phyloP scores from a whole-genome alignment of 1,140 invertebrate species.

The Muscidifurax raptorellus region DNA sequence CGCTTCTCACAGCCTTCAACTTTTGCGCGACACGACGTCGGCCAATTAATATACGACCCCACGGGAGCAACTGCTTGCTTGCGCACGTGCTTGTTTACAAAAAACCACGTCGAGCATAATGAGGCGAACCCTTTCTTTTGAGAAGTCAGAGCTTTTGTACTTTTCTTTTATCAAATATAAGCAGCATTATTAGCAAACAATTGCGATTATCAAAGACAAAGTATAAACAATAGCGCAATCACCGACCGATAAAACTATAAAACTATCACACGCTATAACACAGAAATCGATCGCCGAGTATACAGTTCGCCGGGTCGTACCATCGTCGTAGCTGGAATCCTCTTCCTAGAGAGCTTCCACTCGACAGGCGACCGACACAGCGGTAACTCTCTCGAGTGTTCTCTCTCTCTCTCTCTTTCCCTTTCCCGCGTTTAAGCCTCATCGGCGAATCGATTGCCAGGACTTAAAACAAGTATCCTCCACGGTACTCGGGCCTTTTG shows the following conservation, averaged over 20 bases:
- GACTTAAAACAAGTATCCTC: conserved; percentile 43
- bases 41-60: background rate
- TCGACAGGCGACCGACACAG: background rate
- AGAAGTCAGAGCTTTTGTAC: background rate
- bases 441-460: conserved; percentile 51
- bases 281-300: too few species aligned
- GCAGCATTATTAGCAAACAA: too few species aligned
- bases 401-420: background rate
- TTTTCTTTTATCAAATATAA: background rate
- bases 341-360: background rate
- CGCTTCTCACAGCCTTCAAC: background rate
- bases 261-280: too few species aligned
- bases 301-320: too few species aligned
- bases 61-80: background rate
- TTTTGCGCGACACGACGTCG: background rate
- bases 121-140: background rate
- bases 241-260: too few species aligned
- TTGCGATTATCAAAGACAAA: too few species aligned
- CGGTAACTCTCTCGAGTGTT: background rate
- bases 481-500: background rate
- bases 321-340: background rate
- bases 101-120: too few species aligned
- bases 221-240: too few species aligned
- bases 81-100: background rate
- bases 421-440: conserved; percentile 43